These are phyloP conservation scores for Polylopha cassiicola DNA, from an alignment of 2,888 invertebrate species.

Conservation along the genomic window DNA sequence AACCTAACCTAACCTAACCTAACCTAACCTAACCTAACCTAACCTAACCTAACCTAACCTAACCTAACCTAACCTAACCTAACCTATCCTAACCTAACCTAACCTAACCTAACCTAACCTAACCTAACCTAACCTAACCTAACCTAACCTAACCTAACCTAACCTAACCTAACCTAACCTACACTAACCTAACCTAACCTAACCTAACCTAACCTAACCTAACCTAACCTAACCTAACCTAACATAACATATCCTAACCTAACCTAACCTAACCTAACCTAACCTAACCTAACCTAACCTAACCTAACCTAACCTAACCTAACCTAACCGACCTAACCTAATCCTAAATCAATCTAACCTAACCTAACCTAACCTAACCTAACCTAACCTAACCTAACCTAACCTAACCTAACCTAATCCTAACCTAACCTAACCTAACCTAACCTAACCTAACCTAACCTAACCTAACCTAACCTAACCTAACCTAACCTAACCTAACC, in stretches of 20 bases:
- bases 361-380: constrained; percentile 12
- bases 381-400: constrained; percentile 11
- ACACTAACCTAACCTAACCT: constrained; percentile 11
- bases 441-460: constrained; percentile 16
- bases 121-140: constrained; percentile 13
- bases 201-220: constrained; percentile 13
- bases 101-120: constrained; percentile 12
- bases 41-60: constrained; percentile 13
- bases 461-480: constrained; percentile 16
- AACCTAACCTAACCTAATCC: constrained; percentile 12
- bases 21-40: constrained; percentile 12
- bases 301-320: constrained; percentile 13
- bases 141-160: constrained; percentile 13
- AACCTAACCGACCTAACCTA: constrained; percentile 9
- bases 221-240: constrained; percentile 13
- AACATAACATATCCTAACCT: constrained; percentile 11
- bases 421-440: constrained; percentile 13
- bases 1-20: constrained; percentile 12
- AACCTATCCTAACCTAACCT: constrained; percentile 12
- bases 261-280: constrained; percentile 13
- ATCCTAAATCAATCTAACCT: constrained; percentile 10
- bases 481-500: constrained; percentile 16
- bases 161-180: constrained; percentile 12
- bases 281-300: constrained; percentile 5
- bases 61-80: constrained; percentile 13